Evolutionary conservation across 2,888 invertebrate species (phyloP), one percentile per base, ranked within the genome.

Genomic region (Platycheirus rosarum): DNA sequence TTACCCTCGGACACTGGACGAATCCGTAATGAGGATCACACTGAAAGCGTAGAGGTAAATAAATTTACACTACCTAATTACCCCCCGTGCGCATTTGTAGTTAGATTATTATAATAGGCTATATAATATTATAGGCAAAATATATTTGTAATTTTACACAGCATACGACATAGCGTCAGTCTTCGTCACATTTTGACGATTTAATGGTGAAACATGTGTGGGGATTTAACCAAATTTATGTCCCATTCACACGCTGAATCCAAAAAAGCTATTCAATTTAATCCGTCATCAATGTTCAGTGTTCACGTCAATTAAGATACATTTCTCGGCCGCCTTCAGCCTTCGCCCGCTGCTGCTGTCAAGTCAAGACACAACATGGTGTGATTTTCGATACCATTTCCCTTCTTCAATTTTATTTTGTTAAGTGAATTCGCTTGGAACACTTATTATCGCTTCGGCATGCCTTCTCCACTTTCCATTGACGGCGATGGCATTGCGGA

Each of bases 81-180:
- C n/a, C n/a, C n/a, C n/a, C 53, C 11, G 32, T 48, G 80, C 78
- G 85, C 85, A 86, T 84, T 86, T 85, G 85, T 87, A 87, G 86
- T 78, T 77, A 80, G 88, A 85, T 86, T 87, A 88, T 86, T 86
- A 40, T 20, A 86, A 86, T 87, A 86, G 86, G 85, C 85, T 85
- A 86, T 85, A 86, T 82, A 85, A 5, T 60, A 6, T 57, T 42
- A 29, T 60, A 11, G 9, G 7, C 26, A 42, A 40, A 42, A 11
- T 14, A 7, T 42, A 42, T 26, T 23, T 26, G 26, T 9, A 18
- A 13, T 26, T 29, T 26, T 6, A 57, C 23, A 14, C 42, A 26
- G 26, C 2, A 40, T 57, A 16, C 14, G 84, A 85, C 84, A 85
- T 85, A 80, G 79, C 77, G 63, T 69, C 84, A 66, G 57, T 69